Evolutionary conservation across 2,888 invertebrate genomes (phyloP).

Genomic region (Tuberolachnus salignus): DNA sequence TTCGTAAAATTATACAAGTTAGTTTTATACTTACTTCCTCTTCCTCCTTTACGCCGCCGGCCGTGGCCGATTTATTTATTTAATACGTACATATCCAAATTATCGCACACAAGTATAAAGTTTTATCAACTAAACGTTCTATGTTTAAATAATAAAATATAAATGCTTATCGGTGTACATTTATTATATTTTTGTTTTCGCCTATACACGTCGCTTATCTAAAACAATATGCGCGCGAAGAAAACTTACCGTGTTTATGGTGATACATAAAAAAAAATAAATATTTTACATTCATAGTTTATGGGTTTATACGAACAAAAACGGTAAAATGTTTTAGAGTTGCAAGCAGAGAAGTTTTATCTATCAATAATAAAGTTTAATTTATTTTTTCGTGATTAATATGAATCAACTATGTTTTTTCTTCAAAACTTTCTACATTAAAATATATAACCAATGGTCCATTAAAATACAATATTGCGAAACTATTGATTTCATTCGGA

Average conservation of each 20-base stretch:
- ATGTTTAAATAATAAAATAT: constrained; percentile 10
- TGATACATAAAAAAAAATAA: constrained; percentile 24
- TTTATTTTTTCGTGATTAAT: not conserved
- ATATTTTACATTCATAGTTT: constrained; percentile 12
- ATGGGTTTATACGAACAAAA: constrained; percentile 4
- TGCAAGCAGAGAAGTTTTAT: not conserved
- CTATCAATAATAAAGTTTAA: constrained; percentile 30
- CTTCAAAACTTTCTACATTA: constrained; percentile 8
- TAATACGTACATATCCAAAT: constrained; percentile 2
- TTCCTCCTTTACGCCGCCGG: too few relatives aligned
- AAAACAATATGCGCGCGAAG: constrained; percentile 10
- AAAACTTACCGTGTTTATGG: constrained; percentile 9
- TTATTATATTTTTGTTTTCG: constrained; percentile 17
- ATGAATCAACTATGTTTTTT: not conserved
- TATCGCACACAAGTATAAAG: not conserved
- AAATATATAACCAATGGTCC: constrained; percentile 19
- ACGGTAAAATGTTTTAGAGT: constrained; percentile 20
- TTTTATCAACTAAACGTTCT: not conserved
- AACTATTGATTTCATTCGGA: constrained; percentile 6
- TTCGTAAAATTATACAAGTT: too few relatives aligned
- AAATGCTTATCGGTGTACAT: not conserved
- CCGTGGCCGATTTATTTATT: not conserved
- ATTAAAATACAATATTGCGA: not conserved
- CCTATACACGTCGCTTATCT: constrained; percentile 8
- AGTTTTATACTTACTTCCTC: too few relatives aligned